phyloP scores from a whole-genome alignment of 2,888 invertebrate genomes.

The Drosophila mimetica region DNA sequence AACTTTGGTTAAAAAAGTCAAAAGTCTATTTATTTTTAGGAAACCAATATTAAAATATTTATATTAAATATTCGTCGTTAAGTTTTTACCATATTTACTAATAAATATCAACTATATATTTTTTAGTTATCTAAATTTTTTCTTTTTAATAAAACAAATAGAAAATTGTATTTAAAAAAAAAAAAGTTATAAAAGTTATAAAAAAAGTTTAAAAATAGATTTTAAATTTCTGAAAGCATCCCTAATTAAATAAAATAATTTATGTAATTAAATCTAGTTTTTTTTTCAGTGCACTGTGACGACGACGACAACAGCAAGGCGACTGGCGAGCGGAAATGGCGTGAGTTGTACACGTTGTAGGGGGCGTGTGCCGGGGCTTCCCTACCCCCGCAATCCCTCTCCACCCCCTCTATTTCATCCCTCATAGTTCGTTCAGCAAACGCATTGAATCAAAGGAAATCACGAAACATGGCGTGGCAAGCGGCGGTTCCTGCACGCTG shows the following conservation, averaged over 20 bases:
- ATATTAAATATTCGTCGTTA: no score
- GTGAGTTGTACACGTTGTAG: constrained; percentile 70
- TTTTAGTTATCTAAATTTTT: no score
- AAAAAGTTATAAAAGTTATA: no score
- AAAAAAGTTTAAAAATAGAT: no score
- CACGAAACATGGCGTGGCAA: constrained; percentile 80
- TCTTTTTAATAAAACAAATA: no score
- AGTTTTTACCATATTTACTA: no score
- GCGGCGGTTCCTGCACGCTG: constrained; percentile 56
- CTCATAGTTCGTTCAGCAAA: constrained; percentile 21
- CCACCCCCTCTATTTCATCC: constrained; percentile 3
- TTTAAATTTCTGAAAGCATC: no score
- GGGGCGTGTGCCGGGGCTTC: constrained; percentile 50
- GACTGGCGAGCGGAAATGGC: constrained; percentile 66
- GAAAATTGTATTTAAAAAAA: no score
- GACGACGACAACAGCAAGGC: constrained; percentile 26
- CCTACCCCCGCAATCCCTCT: background rate
- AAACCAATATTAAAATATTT: no score
- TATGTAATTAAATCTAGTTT: background rate
- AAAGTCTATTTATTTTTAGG: background rate
- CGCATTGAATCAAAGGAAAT: constrained; percentile 58
- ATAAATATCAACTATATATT: no score
- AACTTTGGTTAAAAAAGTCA: background rate
- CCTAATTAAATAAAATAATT: background rate
- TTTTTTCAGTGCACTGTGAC: constrained; percentile 27